A percentile compares a stretch with the other conserved stretches of the same genome.
Evolutionary conservation across 92 coral and sea anemone species (phyloP).

Genomic region (Plumapathes pennacea): DNA sequence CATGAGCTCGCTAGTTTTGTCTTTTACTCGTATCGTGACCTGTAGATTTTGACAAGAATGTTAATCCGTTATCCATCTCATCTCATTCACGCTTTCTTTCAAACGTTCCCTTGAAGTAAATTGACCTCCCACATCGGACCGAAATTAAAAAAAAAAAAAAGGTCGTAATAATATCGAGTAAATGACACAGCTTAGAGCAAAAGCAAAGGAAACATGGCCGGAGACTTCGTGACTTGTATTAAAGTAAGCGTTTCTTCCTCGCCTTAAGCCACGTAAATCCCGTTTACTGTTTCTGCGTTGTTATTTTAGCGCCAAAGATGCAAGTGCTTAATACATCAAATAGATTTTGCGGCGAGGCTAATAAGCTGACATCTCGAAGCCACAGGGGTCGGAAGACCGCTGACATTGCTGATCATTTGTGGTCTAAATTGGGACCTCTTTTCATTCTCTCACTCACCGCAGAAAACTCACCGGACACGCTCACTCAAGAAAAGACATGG

Average conservation of each 20-base stretch:
- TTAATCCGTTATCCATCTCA: slow-evolving; percentile 29
- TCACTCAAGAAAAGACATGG: too few species aligned
- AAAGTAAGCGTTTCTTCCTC: too few species aligned
- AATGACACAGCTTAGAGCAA: slow-evolving; percentile 6
- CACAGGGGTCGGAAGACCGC: slow-evolving; percentile 80
- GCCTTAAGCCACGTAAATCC: too few species aligned
- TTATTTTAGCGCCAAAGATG: too few species aligned
- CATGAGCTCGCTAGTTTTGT: too few species aligned
- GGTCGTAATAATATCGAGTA: slow-evolving; percentile 20
- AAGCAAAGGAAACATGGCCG: neutral
- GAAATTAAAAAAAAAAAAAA: slow-evolving; percentile 59
- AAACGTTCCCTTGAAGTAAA: neutral
- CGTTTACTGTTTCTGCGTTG: too few species aligned
- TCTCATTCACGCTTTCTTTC: slow-evolving; percentile 87
- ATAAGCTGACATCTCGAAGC: slow-evolving; percentile 78
- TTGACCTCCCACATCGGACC: slow-evolving; percentile 91
- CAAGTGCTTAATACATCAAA: too few species aligned
- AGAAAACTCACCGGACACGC: too few species aligned
- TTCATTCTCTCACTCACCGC: slow-evolving; percentile 11
- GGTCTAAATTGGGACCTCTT: slow-evolving; percentile 8
- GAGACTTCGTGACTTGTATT: too few species aligned
- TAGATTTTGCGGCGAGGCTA: too few species aligned
- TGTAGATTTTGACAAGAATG: slow-evolving; percentile 31
- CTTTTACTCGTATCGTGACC: slow-evolving; percentile 33
- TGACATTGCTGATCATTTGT: slow-evolving; percentile 29